Evolutionary conservation across 2,797 vertebrate genomes (phyloP), one percentile per base, ranked within the genome.

Genomic region (Kryptolebias ocellatus): DNA sequence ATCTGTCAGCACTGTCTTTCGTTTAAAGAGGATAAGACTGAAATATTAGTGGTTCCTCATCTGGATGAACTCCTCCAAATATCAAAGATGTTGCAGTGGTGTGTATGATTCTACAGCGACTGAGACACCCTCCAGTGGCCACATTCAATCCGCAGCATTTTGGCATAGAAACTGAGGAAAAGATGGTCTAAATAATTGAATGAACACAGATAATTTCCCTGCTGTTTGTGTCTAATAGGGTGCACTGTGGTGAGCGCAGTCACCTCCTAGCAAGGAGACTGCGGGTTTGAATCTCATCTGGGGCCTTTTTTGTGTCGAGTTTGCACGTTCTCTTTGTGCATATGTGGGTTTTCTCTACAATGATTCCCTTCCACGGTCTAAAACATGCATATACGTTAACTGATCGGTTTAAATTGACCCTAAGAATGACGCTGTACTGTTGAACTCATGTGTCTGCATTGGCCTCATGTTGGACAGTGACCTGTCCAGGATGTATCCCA

Each of bases 1-100:
- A 67, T 83, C 81, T 83, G 83, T 88, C 86, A 83, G 76, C 71
- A 59, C 50, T 55, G 70, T 63, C 80, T 67, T 63, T 54, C 53
- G 60, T 87, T 83, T 60, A 60, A 61, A 77, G 59, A 74, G 53
- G 69, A 76, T 12, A 54, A 28, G 59, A 60, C 51, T 11, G 65
- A 78, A 53, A 60, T 70, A 73, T 72, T 69, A 49, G 54, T 70
- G 66, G 71, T 69, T 63, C 17, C 60, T 57, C 66, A 59, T 75
- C 77, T 86, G 79, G 63, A 76, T 72, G 61, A 83, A 81, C 77
- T 79, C 78, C 51, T 47, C 14, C 2, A 64, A 45, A 73, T 27
- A 50, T 47, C 45, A 17, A 74, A 39, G 69, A 61, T 55, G 53
- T 68, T 45, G 28, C 42, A 15, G 63, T 60, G 66, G 12, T 1